These are phyloP conservation scores for Plebejus anna DNA, from an alignment of 2,888 invertebrate species.

Conservation along the genomic window DNA sequence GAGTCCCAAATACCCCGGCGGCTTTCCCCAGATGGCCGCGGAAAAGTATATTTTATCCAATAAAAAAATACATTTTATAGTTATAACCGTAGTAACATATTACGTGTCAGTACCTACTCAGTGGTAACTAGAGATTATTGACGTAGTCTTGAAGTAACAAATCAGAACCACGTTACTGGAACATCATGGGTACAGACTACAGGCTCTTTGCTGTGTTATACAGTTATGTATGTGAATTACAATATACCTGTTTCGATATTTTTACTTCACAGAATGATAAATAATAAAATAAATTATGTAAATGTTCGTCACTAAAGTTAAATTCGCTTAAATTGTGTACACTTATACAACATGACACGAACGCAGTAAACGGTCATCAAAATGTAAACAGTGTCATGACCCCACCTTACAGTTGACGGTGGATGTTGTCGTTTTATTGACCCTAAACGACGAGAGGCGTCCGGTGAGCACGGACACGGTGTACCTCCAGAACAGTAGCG, in stretches of 20 bases:
- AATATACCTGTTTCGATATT: background rate
- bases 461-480: background rate
- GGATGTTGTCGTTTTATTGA: background rate
- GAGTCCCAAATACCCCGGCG: no score
- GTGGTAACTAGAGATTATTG: no score
- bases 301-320: background rate
- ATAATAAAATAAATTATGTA: constrained; percentile 8
- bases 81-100: no score
- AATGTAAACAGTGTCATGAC: background rate
- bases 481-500: background rate
- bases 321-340: background rate
- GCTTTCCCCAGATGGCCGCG: no score
- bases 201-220: background rate
- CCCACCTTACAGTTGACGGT: background rate
- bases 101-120: no score
- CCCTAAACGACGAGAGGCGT: background rate
- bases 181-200: background rate
- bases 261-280: background rate
- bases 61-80: no score
- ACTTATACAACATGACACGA: background rate
- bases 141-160: no score
- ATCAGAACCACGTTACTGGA: no score
- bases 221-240: background rate
- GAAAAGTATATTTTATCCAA: no score
- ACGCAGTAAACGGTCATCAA: background rate